Evolutionary conservation across 2,113 vertebrate species (phyloP), one percentile per base, ranked within the genome.

Genomic region (Electrona antarctica): DNA sequence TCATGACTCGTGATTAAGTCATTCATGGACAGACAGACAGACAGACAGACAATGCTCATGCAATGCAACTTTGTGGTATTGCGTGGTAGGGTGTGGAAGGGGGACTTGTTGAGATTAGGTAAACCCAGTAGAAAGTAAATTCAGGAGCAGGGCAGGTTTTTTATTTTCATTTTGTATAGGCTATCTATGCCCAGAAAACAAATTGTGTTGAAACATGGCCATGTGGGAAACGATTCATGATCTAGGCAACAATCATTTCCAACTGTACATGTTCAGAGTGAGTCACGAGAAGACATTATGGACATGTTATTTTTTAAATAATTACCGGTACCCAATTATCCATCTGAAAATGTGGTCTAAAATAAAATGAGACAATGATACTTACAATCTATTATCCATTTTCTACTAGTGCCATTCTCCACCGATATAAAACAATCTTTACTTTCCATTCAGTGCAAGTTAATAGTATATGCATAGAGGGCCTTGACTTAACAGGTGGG

Each of bases 311-410:
- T 41, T 41, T 21, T 41, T 41, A 2, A 41, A 41, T 41, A 41
- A 41, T 41, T 4, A 41, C 33, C 21, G 21, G 21, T 41, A 41
- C 33, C 33, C 57, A 63, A 69, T 8, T 7, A n/a, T 41, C 33
- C n/a, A 1, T 56, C 12, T 8, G 63, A 15, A 75, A 65, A 49
- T 0, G 1, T 67, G 10, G 8, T 48, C 1, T 29, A 75, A 82
- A 80, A 21, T 57, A 46, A n/a, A 59, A 12, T 60, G 59, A 71
- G 51, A 33, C 49, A 68, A n/a, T 7, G 6, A 45, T 60, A 81
- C 55, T 69, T 67, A 85, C 78, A 90, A 80, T 87, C 61, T 61
- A 6, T 41, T 41, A 41, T 41, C 46, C 15, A 48, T 73, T 57
- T 52, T 52, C 13, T 52, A 52, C 2, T 8, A 41, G 60, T 71